Conservation (phyloP, 2,113 vertebrate genomes). For the Pangasianodon hypophthalmus region DNA sequence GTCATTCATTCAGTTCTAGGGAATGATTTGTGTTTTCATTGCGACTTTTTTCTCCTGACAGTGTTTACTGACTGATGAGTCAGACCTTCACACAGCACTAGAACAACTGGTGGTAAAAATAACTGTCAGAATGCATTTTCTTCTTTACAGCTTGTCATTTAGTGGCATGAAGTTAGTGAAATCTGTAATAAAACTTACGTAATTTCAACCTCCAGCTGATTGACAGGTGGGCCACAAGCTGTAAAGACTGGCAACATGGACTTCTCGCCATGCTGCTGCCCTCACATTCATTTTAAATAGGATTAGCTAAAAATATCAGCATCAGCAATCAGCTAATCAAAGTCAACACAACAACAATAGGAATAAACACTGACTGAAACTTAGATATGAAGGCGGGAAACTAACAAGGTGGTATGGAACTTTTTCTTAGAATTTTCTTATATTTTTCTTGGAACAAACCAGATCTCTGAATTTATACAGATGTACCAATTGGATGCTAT, state of each 20-base stretch:
- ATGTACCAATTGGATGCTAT: background rate
- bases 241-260: background rate
- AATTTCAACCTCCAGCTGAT: background rate
- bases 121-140: background rate
- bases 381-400: background rate
- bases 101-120: background rate
- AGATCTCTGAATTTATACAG: background rate
- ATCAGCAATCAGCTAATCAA: conserved; percentile 2
- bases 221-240: background rate
- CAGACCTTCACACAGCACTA: background rate
- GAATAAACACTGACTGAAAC: conserved; percentile 6
- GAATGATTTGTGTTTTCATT: background rate
- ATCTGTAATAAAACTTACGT: background rate
- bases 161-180: background rate
- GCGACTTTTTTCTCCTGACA: background rate
- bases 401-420: background rate
- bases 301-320: background rate
- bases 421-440: background rate
- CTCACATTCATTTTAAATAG: conserved; percentile 15
- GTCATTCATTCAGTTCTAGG: background rate
- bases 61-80: background rate
- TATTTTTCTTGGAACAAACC: background rate
- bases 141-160: background rate
- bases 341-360: background rate
- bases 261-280: background rate